A percentile compares a stretch with the other conserved stretches of the same genome.
These are phyloP conservation scores for Alectoris magna DNA, from an alignment of 2,797 vertebrate genomes.

Conservation along the genomic window DNA sequence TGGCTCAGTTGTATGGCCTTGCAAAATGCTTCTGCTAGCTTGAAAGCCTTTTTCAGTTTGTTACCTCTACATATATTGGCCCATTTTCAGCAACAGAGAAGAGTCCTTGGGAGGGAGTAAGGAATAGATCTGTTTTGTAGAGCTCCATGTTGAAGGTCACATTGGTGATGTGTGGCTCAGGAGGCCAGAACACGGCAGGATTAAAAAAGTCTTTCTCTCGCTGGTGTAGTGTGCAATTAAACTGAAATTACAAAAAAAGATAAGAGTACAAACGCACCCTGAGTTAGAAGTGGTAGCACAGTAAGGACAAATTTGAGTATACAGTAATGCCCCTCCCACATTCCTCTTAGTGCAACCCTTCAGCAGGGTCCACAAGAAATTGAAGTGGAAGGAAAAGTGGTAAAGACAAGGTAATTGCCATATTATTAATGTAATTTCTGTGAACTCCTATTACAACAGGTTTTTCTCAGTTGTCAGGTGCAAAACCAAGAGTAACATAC, in stretches of 20 bases:
- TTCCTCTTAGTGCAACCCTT: neutral
- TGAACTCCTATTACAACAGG: neutral
- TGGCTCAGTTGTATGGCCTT: neutral
- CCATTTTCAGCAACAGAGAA: conserved; percentile 81
- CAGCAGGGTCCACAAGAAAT: neutral
- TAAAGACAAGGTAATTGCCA: neutral
- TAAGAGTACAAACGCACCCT: neutral
- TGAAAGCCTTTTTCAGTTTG: neutral
- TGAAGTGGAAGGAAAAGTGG: neutral
- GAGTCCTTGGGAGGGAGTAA: conserved; percentile 75
- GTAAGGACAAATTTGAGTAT: neutral
- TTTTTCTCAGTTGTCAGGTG: neutral
- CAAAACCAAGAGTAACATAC: conserved; percentile 67
- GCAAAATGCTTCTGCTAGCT: neutral
- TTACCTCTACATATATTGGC: conserved; percentile 85
- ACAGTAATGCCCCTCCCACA: fast-evolving
- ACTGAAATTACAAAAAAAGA: conserved; percentile 77
- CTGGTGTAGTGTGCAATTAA: conserved; percentile 90
- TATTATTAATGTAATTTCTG: neutral
- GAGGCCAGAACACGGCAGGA: conserved; percentile 36
- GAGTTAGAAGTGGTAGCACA: neutral
- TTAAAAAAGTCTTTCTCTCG: conserved; percentile 60
- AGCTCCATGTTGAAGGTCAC: conserved; percentile 91
- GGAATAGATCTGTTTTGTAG: conserved; percentile 83
- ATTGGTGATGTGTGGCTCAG: conserved; percentile 74